Evolutionary conservation across 2,888 invertebrate species (phyloP).

Genomic region (Lasioglossum calceatum): DNA sequence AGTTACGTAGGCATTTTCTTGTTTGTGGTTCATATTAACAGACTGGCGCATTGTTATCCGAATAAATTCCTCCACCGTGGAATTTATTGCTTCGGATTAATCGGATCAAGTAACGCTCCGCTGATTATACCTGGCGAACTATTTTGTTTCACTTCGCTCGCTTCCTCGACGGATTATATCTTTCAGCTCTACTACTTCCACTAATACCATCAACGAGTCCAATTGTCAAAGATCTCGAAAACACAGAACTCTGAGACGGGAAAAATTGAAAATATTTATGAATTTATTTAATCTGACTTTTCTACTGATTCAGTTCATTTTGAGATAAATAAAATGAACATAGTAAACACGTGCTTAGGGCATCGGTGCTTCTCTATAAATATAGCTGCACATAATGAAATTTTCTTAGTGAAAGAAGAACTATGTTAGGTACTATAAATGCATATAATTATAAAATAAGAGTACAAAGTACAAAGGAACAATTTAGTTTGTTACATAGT

Average conservation of each 20-base stretch:
- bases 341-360: too few relatives aligned
- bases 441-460: not conserved
- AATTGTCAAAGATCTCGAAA: not conserved
- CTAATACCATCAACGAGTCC: not conserved
- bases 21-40: constrained; percentile 36
- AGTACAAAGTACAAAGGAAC: not conserved
- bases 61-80: not conserved
- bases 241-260: not conserved
- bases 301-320: not conserved
- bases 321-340: not conserved
- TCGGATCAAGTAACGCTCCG: not conserved
- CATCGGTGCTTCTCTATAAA: too few relatives aligned
- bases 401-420: not conserved
- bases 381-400: too few relatives aligned
- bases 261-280: not conserved
- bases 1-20: constrained; percentile 48
- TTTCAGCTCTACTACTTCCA: not conserved
- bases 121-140: not conserved
- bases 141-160: not conserved
- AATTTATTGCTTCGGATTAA: constrained; percentile 6
- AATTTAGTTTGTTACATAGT: not conserved
- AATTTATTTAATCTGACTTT: too few relatives aligned
- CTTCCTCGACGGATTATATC: not conserved
- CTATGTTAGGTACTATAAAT: not conserved
- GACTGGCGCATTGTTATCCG: constrained; percentile 11